Percentiles rank a stretch among this genome's conserved stretches.
These are phyloP conservation scores for Tragelaphus strepsiceros DNA, from an alignment of 2,113 vertebrate species.

Conservation along the genomic window DNA sequence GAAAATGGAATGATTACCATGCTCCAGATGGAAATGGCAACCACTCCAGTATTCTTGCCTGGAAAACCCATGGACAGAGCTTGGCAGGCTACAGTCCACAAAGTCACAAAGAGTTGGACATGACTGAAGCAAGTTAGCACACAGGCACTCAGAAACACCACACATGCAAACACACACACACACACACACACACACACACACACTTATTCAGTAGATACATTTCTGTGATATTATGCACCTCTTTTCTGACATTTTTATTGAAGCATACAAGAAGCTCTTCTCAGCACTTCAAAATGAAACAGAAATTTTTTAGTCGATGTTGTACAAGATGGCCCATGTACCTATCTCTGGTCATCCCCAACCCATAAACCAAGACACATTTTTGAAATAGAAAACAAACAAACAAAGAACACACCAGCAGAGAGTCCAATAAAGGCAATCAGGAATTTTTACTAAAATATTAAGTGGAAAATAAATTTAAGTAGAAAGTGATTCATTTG, in stretches of 20 bases:
- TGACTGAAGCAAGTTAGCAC: background rate
- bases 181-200: too few species aligned
- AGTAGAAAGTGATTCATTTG: background rate
- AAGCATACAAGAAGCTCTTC: background rate
- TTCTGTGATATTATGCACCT: background rate
- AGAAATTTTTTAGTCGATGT: background rate
- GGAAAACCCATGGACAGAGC: background rate
- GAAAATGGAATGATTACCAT: background rate
- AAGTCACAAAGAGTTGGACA: background rate
- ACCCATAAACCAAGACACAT: background rate
- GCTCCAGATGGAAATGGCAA: background rate
- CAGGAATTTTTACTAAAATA: background rate
- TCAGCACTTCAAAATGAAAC: background rate
- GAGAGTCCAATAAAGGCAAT: background rate
- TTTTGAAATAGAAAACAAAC: background rate
- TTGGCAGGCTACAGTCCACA: background rate
- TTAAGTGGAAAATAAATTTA: background rate
- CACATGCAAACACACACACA: background rate
- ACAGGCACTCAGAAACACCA: fast-evolving
- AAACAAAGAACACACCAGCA: background rate
- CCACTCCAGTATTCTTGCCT: background rate
- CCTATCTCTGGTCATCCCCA: background rate
- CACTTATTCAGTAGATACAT: background rate
- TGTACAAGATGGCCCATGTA: background rate
- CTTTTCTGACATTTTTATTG: background rate